Conservation (phyloP, 1,140 invertebrate species). For the Pararge aegeria region DNA sequence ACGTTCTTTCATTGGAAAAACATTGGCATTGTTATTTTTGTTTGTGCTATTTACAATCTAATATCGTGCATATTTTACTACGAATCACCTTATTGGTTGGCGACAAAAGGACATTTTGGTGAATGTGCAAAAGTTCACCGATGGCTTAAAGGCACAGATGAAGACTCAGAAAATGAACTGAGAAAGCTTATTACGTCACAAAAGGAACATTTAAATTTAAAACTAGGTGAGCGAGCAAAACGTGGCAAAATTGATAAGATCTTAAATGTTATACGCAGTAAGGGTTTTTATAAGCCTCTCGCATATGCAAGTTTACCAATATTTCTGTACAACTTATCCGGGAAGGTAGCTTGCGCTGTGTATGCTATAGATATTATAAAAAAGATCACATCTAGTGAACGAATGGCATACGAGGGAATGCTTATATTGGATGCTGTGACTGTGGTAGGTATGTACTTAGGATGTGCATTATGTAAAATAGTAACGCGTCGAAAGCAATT, state of each 20-base stretch:
- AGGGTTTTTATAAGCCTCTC: background rate
- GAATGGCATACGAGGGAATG: constrained; percentile 33
- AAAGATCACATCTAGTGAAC: constrained; percentile 33
- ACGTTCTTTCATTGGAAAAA: constrained; percentile 44
- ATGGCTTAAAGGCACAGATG: constrained; percentile 34
- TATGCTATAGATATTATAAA: constrained; percentile 43
- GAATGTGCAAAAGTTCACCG: constrained; percentile 32
- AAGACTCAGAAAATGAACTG: constrained; percentile 30
- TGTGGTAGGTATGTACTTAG: constrained; percentile 32
- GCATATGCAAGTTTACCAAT: background rate
- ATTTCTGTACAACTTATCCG: constrained; percentile 38
- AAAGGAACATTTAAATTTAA: constrained; percentile 7
- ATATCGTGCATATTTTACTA: constrained; percentile 22
- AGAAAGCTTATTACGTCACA: constrained; percentile 3
- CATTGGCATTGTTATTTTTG: constrained; percentile 27
- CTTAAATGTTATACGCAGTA: background rate
- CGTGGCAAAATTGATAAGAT: background rate
- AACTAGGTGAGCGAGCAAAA: background rate
- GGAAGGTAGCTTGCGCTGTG: constrained; percentile 39
- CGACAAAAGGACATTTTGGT: constrained; percentile 27
- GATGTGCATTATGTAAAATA: constrained; percentile 31
- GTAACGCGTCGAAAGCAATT: constrained; percentile 30
- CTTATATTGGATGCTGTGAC: constrained; percentile 40
- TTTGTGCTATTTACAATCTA: constrained; percentile 26
- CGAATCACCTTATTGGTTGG: constrained; percentile 42